Conservation (phyloP, 23 tunicate genomes). For the Oikopleura vanhoeffeni region DNA sequence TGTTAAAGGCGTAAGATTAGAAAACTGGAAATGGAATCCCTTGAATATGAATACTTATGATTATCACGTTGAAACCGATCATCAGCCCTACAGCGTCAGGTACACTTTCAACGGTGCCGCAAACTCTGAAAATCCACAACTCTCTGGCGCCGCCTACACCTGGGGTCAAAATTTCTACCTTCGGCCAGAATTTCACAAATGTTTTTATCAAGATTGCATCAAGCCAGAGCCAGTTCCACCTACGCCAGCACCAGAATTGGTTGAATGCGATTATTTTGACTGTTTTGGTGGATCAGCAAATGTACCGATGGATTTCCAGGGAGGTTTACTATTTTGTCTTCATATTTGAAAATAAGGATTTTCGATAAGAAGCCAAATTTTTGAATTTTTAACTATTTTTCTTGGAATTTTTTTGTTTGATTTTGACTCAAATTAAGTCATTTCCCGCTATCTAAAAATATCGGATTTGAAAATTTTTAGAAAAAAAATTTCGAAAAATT, state of each 20-base stretch:
- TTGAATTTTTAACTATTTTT: too few species aligned
- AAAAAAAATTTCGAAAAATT: too few species aligned
- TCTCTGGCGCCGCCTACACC: neutral
- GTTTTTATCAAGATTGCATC: neutral
- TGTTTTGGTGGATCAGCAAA: slow-evolving; percentile 8
- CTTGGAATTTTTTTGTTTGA: too few species aligned
- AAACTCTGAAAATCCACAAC: neutral
- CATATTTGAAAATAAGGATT: too few species aligned
- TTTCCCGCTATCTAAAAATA: too few species aligned
- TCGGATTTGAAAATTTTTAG: too few species aligned
- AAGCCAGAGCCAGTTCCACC: neutral
- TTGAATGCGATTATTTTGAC: neutral
- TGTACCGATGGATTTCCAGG: too few species aligned
- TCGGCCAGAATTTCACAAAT: neutral
- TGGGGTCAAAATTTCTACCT: neutral
- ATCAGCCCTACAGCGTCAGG: neutral
- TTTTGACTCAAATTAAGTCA: too few species aligned
- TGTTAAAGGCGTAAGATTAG: neutral
- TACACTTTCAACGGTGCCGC: neutral
- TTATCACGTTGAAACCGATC: neutral
- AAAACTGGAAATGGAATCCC: neutral
- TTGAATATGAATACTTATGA: neutral
- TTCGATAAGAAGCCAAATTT: too few species aligned
- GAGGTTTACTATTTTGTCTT: too few species aligned
- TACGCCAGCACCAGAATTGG: neutral